Base-by-base conservation (phyloP, 2,888 invertebrate genomes). In the Tineola bisselliella region DNA sequence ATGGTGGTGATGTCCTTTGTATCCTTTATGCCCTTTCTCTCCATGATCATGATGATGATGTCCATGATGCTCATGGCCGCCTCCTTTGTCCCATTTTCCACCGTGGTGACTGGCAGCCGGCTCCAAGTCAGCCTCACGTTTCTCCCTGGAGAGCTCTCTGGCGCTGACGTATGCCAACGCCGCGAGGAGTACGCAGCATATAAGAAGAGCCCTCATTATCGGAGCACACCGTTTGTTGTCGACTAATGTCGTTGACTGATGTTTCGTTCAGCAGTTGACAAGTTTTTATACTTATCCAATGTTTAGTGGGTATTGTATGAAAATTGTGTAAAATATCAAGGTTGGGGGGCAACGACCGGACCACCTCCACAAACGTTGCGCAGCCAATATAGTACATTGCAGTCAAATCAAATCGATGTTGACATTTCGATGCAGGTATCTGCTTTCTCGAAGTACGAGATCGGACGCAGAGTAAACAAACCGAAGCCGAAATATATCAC, bases 1-100 rank as follows among this genome's bases (percentile, higher is more conserved):
- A 66, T 91, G 88, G 62, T 91, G 89, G 38, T 89, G 89, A 48
- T 89, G 89, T 0, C 89, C 89, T 63, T 84, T 84, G 79, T 93
- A 98, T 84, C 91, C 91, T 67, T 93, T 92, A 68, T 92, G 91
- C 3, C 90, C 91, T 71, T 93, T 91, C 62, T 91, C 91, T 0
- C 93, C 93, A 66, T 92, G 90, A 64, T 90, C 88, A 64, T 89
- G 88, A 69, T 90, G 90, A 65, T 92, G 90, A 63, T 90, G 87
- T 0, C 82, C 88, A 66, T 92, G 90, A 65, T 91, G 89, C 63
- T 92, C 91, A 63, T 90, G 88, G 0, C 91, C 91, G 8, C 90
- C 91, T 10, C 92, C 92, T 67, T 84, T 84, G 63, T 86, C 84
- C 84, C 84, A 84, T 65, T 86, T 84, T 62, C 84, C 84, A 3